Conservation (phyloP, 2,113 vertebrate species). For the Epinephelus lanceolatus region DNA sequence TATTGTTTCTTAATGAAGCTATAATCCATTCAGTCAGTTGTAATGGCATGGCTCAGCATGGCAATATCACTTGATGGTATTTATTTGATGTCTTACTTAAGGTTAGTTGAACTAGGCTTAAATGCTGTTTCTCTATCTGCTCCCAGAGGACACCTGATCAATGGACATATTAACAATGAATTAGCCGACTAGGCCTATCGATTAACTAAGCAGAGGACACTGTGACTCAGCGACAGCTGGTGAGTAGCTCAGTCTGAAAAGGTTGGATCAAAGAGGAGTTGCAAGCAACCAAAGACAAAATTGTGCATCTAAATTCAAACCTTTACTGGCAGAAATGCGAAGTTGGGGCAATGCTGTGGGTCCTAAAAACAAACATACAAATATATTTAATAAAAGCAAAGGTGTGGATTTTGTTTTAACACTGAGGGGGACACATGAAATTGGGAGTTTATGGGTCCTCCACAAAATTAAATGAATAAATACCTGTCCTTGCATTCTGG, state of each 20-base stretch:
- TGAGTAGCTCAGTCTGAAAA: slow-evolving; percentile 56
- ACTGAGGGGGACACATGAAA: too few species aligned
- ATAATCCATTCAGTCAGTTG: slow-evolving; percentile 5
- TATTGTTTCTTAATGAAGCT: background rate
- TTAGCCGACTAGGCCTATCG: slow-evolving; percentile 76
- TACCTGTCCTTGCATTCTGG: too few species aligned
- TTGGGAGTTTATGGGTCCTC: too few species aligned
- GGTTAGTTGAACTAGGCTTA: slow-evolving; percentile 41
- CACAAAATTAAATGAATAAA: too few species aligned
- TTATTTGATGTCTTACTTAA: slow-evolving; percentile 17
- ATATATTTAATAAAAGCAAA: too few species aligned
- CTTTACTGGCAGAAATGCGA: background rate
- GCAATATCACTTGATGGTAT: slow-evolving; percentile 31
- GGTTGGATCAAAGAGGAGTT: slow-evolving; percentile 60
- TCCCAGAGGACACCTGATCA: slow-evolving; percentile 75
- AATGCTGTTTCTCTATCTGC: slow-evolving; percentile 39
- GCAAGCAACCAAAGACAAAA: slow-evolving; percentile 19
- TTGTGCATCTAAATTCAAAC: slow-evolving; percentile 25
- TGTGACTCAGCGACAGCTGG: slow-evolving; percentile 74
- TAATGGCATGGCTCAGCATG: background rate
- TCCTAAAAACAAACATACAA: background rate
- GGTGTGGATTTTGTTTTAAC: too few species aligned
- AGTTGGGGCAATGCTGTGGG: background rate
- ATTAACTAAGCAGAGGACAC: slow-evolving; percentile 67
- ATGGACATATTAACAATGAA: slow-evolving; percentile 85